A percentile compares a stretch with the other conserved stretches of the same genome.
Conservation (phyloP, 2,888 invertebrate species). For the Tholera decimalis region DNA sequence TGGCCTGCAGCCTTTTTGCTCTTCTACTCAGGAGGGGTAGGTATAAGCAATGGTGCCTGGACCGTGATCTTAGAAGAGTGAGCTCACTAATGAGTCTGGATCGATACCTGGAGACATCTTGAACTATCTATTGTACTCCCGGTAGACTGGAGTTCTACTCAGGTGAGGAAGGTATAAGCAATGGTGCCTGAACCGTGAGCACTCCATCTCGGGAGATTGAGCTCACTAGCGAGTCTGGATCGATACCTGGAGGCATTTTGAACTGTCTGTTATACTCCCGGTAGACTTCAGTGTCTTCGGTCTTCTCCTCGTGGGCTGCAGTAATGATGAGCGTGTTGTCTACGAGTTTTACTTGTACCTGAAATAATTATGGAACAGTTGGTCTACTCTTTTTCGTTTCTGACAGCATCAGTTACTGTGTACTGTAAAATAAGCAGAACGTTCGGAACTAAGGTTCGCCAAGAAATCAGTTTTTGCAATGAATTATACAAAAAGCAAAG, state of each 20-base stretch:
- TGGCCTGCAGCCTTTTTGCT: slow-evolving; percentile 94
- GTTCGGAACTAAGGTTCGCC: no score
- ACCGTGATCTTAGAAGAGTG: slow-evolving; percentile 98
- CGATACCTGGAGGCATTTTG: slow-evolving; percentile 96
- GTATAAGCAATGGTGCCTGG: slow-evolving; percentile 93
- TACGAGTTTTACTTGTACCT: slow-evolving; percentile 74
- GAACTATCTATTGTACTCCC: slow-evolving; percentile 98
- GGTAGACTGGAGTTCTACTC: slow-evolving; percentile 67
- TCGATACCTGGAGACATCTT: slow-evolving; percentile 97
- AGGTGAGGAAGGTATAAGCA: background rate
- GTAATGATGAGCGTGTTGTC: slow-evolving; percentile 92
- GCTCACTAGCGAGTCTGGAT: slow-evolving; percentile 97
- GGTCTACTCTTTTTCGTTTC: no score
- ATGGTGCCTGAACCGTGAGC: slow-evolving; percentile 97
- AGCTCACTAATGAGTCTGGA: slow-evolving; percentile 96
- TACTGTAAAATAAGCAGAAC: no score
- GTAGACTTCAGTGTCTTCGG: slow-evolving; percentile 96
- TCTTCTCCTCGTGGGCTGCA: slow-evolving; percentile 98
- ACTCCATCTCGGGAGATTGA: slow-evolving; percentile 98
- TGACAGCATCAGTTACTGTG: no score
- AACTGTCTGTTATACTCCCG: slow-evolving; percentile 98
- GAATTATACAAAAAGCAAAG: no score
- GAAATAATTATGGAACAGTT: slow-evolving; percentile 70
- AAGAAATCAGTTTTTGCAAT: no score
- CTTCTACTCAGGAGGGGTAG: background rate